Percentiles rank a stretch among this genome's conserved stretches.
These are phyloP conservation scores for Herpailurus yagouaroundi DNA, from an alignment of 2,113 vertebrate species.

Conservation along the genomic window DNA sequence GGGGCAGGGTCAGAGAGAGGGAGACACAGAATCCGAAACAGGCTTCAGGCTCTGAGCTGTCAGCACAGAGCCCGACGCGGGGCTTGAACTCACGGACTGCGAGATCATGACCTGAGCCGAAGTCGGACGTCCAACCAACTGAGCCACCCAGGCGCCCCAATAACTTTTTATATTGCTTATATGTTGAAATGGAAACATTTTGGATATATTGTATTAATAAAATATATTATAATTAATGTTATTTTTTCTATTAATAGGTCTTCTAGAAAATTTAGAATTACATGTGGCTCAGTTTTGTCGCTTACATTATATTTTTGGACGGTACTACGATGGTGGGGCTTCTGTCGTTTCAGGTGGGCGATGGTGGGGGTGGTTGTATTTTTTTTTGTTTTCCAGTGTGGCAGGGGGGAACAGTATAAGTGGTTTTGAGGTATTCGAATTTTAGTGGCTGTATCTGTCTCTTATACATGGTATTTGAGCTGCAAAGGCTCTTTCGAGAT, in stretches of 20 bases:
- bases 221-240: not conserved
- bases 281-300: not conserved
- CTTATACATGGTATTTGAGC: not conserved
- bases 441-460: not conserved
- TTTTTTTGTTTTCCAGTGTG: not conserved
- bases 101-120: no score
- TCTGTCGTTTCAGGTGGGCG: not conserved
- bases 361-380: not conserved
- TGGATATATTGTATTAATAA: not conserved
- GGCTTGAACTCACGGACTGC: no score
- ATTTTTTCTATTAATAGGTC: not conserved
- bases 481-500: not conserved
- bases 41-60: no score
- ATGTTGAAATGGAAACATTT: not conserved
- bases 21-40: no score
- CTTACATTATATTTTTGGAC: not conserved
- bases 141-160: no score
- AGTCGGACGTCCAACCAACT: no score
- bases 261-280: slow-evolving; percentile 26
- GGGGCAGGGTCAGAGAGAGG: no score
- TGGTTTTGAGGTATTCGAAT: not conserved
- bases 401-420: no score
- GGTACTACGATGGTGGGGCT: not conserved
- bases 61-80: no score
- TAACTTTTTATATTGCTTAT: not conserved